Conservation (phyloP, 2,888 invertebrate species). For the Anodontia alba region DNA sequence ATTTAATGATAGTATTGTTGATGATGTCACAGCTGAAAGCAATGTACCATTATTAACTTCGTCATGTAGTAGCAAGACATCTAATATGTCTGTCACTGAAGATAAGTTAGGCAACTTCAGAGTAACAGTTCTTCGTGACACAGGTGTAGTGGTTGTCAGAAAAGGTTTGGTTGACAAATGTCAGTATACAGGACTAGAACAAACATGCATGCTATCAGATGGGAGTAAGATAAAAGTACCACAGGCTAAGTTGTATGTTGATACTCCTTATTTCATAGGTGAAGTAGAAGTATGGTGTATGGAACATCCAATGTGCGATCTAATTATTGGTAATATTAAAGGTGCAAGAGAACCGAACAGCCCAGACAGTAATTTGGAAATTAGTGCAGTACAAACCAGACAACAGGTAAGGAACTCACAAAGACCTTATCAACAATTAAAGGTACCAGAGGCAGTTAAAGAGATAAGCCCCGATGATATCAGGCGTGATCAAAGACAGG, state of each 20-base stretch:
- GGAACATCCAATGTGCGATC: constrained; percentile 10
- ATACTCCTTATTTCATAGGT: no score
- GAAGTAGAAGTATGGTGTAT: constrained; percentile 1
- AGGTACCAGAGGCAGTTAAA: no score
- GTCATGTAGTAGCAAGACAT: not conserved
- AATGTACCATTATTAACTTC: not conserved
- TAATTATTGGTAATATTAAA: constrained; percentile 12
- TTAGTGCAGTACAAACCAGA: constrained; percentile 4
- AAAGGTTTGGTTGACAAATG: not conserved
- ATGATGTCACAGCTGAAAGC: not conserved
- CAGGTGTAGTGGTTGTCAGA: constrained; percentile 6
- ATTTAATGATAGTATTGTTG: not conserved
- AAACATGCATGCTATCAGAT: constrained; percentile 4
- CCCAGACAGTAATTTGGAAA: not conserved
- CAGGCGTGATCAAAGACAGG: no score
- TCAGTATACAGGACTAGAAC: not conserved
- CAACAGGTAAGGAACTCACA: not conserved
- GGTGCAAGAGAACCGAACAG: constrained; percentile 9
- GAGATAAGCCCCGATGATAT: no score
- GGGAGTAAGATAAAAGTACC: not conserved
- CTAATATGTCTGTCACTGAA: not conserved
- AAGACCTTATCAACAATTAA: no score
- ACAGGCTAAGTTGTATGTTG: not conserved
- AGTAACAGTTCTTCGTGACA: constrained; percentile 4
- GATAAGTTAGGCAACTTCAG: not conserved